Conservation (phyloP, 1,140 invertebrate genomes). For the Wasmannia auropunctata region DNA sequence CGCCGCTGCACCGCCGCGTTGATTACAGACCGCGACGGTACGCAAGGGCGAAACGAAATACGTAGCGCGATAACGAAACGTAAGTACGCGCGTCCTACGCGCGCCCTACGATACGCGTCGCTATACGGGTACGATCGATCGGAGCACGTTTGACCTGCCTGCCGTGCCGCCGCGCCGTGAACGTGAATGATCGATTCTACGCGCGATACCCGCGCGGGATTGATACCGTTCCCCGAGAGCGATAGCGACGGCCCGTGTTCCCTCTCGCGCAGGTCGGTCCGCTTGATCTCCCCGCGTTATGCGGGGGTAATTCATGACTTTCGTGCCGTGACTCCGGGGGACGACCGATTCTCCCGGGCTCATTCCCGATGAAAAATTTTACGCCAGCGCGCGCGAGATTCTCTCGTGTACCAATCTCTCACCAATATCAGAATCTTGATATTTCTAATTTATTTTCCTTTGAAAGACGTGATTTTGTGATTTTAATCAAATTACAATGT, state of each 20-base stretch:
- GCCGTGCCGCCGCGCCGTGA: slow-evolving; percentile 40
- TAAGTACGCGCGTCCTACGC: slow-evolving; percentile 43
- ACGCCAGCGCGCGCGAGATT: neutral
- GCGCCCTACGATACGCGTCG: slow-evolving; percentile 68
- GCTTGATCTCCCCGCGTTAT: slow-evolving; percentile 47
- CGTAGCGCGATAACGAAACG: slow-evolving; percentile 29
- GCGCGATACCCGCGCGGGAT: slow-evolving; percentile 67
- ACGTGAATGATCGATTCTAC: slow-evolving; percentile 75
- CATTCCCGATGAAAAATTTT: slow-evolving; percentile 14
- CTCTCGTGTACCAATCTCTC: neutral
- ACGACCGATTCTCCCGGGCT: neutral
- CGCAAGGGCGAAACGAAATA: slow-evolving; percentile 21
- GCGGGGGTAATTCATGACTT: slow-evolving; percentile 39
- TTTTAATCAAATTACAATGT: neutral
- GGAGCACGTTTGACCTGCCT: slow-evolving; percentile 36
- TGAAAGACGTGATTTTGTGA: neutral
- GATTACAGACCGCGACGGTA: slow-evolving; percentile 40
- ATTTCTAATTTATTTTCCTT: neutral
- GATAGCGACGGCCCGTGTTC: slow-evolving; percentile 13
- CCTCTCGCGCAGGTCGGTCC: slow-evolving; percentile 37
- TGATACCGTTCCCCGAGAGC: slow-evolving; percentile 68
- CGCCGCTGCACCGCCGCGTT: slow-evolving; percentile 25
- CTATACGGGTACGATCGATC: slow-evolving; percentile 67
- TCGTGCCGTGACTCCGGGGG: slow-evolving; percentile 31
- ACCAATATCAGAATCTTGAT: neutral